Base-by-base conservation (phyloP, 2,888 invertebrate genomes). In the Craniophora ligustri region DNA sequence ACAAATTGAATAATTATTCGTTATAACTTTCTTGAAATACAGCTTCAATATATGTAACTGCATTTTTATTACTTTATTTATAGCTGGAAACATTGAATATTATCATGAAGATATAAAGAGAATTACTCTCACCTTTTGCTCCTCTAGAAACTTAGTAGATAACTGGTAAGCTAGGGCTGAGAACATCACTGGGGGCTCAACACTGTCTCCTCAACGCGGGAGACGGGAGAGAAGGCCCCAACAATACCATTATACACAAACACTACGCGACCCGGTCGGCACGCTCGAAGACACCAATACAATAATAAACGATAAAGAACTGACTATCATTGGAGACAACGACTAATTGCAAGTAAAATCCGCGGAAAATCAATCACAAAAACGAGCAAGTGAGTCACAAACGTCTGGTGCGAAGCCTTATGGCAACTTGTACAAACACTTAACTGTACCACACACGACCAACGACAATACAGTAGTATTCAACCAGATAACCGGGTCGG, bases 141-240 rank as follows among this genome's bases (percentile, higher is more conserved):
- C 89, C 66, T 91, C 91, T 38, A 89, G 70, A 75, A 92, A 93
- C 67, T 86, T 89, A 30, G 87, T 87, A 50, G 92, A 93, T 58
- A 93, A 81, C 74, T 91, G 86, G 70, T 92, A 92, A 11, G 92
- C 90, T 64, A 93, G 72, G 10, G 85, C 86, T 28, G 91, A 89
- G 81, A 92, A 89, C 92, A 93, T 93, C 71, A 84, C 87, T 84
- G 51, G 61, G 58, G 69, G 50, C 70, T 79, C 78, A 74, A 64
- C 76, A 76, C 73, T 54, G 67, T 75, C 86, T 87, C 85, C 83
- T 59, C 66, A 10, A 34, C 34, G 42, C 72, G 78, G 85, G 84
- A 84, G 84, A 78, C 75, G 60, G 53, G 59, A 62, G 78, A 79
- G 73, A 49, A 45, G 59, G 46, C 59, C 69, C 60, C 32, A 58